A percentile compares a stretch with the other conserved stretches of the same genome.
phyloP scores from a whole-genome alignment of 2,113 vertebrate genomes.

The Tilapia sparmanii region DNA sequence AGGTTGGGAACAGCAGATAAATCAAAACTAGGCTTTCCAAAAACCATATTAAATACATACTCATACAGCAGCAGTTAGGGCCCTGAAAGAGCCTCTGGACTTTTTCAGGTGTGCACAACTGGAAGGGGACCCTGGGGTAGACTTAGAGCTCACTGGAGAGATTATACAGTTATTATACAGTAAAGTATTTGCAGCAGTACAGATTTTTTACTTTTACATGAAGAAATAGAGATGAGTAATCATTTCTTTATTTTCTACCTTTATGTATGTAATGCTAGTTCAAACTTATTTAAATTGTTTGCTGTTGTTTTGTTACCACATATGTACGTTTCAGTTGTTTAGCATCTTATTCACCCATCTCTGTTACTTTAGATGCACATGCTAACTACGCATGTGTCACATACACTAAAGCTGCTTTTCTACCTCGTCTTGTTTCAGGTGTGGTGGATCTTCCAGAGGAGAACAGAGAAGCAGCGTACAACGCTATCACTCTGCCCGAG shows the following conservation, averaged over 20 bases:
- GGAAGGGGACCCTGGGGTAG: not conserved
- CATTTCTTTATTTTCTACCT: not conserved
- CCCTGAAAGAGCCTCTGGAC: not conserved
- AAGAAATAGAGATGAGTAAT: not conserved
- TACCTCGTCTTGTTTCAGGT: constrained; percentile 63
- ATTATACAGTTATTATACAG: not conserved
- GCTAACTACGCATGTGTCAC: not conserved
- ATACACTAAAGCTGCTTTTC: not conserved
- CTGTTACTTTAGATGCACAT: not conserved
- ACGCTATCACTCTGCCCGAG: constrained; percentile 96
- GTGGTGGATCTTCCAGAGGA: constrained; percentile 97
- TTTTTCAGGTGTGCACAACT: rapidly evolving
- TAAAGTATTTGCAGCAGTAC: not conserved
- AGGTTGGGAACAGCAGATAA: constrained; percentile 67
- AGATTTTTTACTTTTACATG: not conserved
- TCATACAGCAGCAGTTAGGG: not conserved
- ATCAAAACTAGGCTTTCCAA: not conserved
- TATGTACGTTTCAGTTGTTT: not conserved
- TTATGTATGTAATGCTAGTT: not conserved
- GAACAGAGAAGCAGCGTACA: constrained; percentile 96
- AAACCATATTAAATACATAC: not conserved
- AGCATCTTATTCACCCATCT: not conserved
- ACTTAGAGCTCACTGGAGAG: not conserved
- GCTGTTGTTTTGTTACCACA: not conserved
- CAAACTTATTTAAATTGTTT: not conserved